Evolutionary conservation across 2,797 vertebrate species (phyloP), one percentile per base, ranked within the genome.

Genomic region (Rhodeus uyekii): DNA sequence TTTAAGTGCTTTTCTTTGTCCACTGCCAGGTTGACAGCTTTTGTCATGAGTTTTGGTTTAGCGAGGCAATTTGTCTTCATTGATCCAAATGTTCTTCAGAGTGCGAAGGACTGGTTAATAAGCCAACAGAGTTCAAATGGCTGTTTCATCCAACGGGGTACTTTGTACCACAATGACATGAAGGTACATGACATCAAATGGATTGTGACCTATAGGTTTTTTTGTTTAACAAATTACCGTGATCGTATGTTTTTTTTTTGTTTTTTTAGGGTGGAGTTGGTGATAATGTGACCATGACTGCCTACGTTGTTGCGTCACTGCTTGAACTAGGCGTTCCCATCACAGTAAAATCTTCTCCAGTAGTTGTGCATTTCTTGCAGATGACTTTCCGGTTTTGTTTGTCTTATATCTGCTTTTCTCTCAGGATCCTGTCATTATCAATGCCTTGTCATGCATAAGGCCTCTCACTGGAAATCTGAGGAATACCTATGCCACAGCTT

Each of bases 31-130:
- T 85, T 97, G 87, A 97, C 96, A 3, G 93, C 96, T 2, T 95
- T 97, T 81, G 95, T 97, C 24, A 72, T 95, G 87, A 94, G 94
- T 1, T 96, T 96, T 81, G 86, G 87, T 82, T 93, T 93, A 87
- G 95, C 95, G 6, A 80, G 3, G 63, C 22, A 90, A 12, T 95
- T 94, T 61, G 88, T 95, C 86, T 94, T 90, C 85, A 94, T 95
- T 9, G 95, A 97, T 75, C 91, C 94, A 19, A 68, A 27, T 14
- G 91, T 87, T 3, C 91, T 95, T 36, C 68, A 88, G 16, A 48
- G 90, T 44, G 91, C 96, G 8, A 87, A 89, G 60, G 29, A 8
- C 2, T 96, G 95, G 93, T 84, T 97, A 85, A 82, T 82, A 1
- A 46, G 29, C 2, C 92, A 88, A 48, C 96, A 96, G 65, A 83